These are phyloP conservation scores for Nephrotoma flavescens DNA, from an alignment of 2,888 invertebrate species.

Conservation along the genomic window DNA sequence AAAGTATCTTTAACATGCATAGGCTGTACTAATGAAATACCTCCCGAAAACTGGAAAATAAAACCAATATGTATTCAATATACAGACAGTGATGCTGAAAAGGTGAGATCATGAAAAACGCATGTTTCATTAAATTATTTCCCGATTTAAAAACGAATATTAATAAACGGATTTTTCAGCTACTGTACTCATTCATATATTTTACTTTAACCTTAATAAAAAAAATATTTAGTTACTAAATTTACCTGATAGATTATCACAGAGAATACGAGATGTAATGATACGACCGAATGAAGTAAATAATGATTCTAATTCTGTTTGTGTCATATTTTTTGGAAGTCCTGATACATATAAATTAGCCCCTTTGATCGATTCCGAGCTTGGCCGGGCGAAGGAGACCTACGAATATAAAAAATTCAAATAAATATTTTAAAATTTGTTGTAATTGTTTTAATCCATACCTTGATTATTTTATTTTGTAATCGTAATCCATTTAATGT, in stretches of 20 bases:
- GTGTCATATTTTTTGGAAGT: slow-evolving; percentile 92
- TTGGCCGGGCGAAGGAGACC: slow-evolving; percentile 82
- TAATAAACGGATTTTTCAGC: neutral
- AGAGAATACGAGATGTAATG: slow-evolving; percentile 92
- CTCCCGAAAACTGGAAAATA: too few species aligned
- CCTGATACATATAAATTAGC: slow-evolving; percentile 96
- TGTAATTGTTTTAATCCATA: slow-evolving; percentile 25
- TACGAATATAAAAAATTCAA: slow-evolving; percentile 1
- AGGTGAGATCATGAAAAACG: too few species aligned
- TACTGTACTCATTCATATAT: neutral
- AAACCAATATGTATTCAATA: too few species aligned
- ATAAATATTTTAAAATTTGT: neutral
- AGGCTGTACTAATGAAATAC: too few species aligned
- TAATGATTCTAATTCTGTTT: slow-evolving; percentile 84
- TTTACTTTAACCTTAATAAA: neutral
- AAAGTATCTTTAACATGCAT: too few species aligned
- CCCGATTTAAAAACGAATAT: too few species aligned
- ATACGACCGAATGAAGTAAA: slow-evolving; percentile 92
- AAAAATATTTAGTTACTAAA: slow-evolving; percentile 1
- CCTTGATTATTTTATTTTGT: slow-evolving; percentile 99
- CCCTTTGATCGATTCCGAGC: slow-evolving; percentile 96
- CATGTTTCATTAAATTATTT: too few species aligned
- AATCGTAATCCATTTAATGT: slow-evolving; percentile 95
- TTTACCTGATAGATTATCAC: slow-evolving; percentile 59
- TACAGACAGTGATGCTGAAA: too few species aligned